Evolutionary conservation across 2,113 vertebrate genomes (phyloP), one percentile per base, ranked within the genome.

Genomic region (Esox niger): DNA sequence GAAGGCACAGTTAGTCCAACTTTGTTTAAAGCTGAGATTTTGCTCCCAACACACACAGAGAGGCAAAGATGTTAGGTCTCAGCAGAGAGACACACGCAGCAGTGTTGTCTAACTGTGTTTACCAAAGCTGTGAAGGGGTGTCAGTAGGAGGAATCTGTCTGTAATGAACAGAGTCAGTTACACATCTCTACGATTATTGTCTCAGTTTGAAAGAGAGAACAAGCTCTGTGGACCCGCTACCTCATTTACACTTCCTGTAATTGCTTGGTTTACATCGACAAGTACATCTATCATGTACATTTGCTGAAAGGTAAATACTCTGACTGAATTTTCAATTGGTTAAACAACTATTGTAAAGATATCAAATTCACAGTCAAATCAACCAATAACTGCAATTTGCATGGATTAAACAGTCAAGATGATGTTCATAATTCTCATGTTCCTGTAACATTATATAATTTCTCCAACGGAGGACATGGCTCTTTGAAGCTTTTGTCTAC

Each of bases 81-180:
- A n/a, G 2, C 1, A 55, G 64, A 58, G 4, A 27, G 55, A 27
- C 11, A 17, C 13, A 57, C 32, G 30, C 56, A 61, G 52, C 23
- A 57, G 43, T 27, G 62, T 47, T 3, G 10, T 13, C 10, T 64
- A 74, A 74, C 29, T 26, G 35, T 17, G 54, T 74, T 56, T 69
- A 32, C 26, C 35, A 69, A 33, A 52, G 1, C 70, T 27, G 65
- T 66, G 64, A 10, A 64, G 67, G 58, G 47, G 1, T 30, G 15
- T 7, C 10, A 27, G 74, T 75, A 77, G 80, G 80, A 75, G 71
- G 55, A 67, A n/a, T 58, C 29, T 15, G 62, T 10, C 58, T 35
- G 57, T 70, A 77, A 82, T 77, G 49, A 72, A 61, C 70, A 66
- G 77, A 73, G 75, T 73, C 56, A 10, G 77, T 73, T 79, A 43